phyloP scores from a whole-genome alignment of 1,140 invertebrate genomes.

The Drosophila sproati region DNA sequence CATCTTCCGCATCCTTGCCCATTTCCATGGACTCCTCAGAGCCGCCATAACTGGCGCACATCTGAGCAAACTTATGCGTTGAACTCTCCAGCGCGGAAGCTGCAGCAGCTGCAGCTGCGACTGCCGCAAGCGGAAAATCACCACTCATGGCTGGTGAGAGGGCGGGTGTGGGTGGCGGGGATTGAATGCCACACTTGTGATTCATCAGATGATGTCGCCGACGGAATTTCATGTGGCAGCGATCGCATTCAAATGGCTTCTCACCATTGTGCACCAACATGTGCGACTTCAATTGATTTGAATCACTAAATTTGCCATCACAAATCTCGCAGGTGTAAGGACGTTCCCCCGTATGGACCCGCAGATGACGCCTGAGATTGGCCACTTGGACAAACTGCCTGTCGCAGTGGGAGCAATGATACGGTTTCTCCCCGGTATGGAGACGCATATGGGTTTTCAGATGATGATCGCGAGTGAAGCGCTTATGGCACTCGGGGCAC shows the following conservation, averaged over 20 bases:
- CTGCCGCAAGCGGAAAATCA: conserved; percentile 63
- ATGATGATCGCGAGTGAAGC: conserved; percentile 98
- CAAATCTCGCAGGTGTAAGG: conserved; percentile 97
- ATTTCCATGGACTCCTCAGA: conserved; percentile 80
- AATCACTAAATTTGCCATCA: conserved; percentile 95
- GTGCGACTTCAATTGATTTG: conserved; percentile 97
- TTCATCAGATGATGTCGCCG: conserved; percentile 93
- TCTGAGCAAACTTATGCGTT: conserved; percentile 66
- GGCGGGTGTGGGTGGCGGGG: conserved; percentile 70
- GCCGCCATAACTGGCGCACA: conserved; percentile 69
- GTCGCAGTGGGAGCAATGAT: conserved; percentile 95
- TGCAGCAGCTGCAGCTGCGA: conserved; percentile 47
- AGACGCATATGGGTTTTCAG: conserved; percentile 96
- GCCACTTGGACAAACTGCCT: conserved; percentile 97
- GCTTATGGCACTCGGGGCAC: conserved; percentile 96
- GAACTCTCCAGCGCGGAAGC: conserved; percentile 51
- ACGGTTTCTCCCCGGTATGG: conserved; percentile 97
- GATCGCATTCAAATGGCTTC: conserved; percentile 93
- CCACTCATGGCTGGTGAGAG: conserved; percentile 68
- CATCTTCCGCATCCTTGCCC: conserved; percentile 65
- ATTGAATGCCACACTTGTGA: conserved; percentile 90
- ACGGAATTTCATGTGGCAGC: conserved; percentile 91
- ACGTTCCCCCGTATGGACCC: conserved; percentile 97
- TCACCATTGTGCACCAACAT: conserved; percentile 95
- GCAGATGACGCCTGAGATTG: conserved; percentile 95